Percentiles rank a stretch among this genome's conserved stretches.
phyloP scores from a whole-genome alignment of 2,797 vertebrate genomes.

The Sebastes nivosus region DNA sequence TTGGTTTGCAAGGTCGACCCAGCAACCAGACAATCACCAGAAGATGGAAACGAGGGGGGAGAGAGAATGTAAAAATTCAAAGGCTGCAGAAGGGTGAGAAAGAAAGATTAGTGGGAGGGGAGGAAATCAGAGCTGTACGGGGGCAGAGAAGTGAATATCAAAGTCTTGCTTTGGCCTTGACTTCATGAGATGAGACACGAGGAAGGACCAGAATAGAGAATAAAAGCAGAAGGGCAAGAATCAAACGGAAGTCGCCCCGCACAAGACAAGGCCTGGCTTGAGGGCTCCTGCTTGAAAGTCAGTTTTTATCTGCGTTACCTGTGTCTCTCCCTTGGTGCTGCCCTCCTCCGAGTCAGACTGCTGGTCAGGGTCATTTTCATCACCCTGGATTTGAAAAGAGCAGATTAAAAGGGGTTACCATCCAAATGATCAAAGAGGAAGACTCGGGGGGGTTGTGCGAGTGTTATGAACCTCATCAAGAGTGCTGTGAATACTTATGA shows the following conservation, averaged over 20 bases:
- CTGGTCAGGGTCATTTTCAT: conserved; percentile 95
- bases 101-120: not conserved
- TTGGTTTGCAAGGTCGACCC: conserved; percentile 23
- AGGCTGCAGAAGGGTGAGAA: conserved; percentile 10
- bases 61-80: conserved; percentile 33
- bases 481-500: not conserved
- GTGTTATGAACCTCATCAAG: not conserved
- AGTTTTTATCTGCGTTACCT: conserved; percentile 81
- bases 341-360: conserved; percentile 94
- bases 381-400: conserved; percentile 83
- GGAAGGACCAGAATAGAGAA: conserved; percentile 10
- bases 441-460: not conserved
- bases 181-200: conserved; percentile 13
- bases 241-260: not conserved
- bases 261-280: not conserved
- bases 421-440: conserved; percentile 6
- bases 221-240: not conserved
- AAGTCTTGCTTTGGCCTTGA: conserved; percentile 32
- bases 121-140: conserved; percentile 30
- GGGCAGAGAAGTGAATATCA: conserved; percentile 34
- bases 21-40: conserved; percentile 63
- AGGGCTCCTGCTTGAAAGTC: conserved; percentile 20
- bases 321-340: conserved; percentile 90
- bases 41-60: conserved; percentile 31
- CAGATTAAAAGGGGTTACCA: not conserved